Evolutionary conservation across 2,113 vertebrate genomes (phyloP), one percentile per base, ranked within the genome.

Genomic region (Tringa solitaria): DNA sequence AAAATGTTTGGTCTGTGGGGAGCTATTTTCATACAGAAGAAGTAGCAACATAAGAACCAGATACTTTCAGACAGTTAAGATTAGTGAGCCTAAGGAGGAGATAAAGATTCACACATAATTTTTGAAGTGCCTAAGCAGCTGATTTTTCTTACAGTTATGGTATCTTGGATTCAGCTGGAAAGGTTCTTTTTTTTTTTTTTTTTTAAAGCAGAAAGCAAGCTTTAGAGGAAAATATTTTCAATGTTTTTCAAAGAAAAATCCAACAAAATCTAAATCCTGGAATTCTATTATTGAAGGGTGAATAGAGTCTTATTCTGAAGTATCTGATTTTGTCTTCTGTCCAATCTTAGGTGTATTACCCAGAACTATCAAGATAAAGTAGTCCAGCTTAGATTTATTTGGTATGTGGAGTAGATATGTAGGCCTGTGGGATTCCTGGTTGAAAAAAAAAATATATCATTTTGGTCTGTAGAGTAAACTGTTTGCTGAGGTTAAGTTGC

Each of bases 11-110:
- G 7, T 43, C 32, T 76, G 53, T 64, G 9, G 24, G 14, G 21
- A 89, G 33, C 37, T 81, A 2, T 43, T 81, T 22, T 63, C 23
- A 8, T 75, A 41, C 45, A 65, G 50, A 73, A 72, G 43, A 51
- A 45, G n/a, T 19, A 61, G 21, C 57, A 76, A 20, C 0, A 0
- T 63, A 69, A 68, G 32, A 84, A 7, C 26, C 10, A 33, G 10
- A 16, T 65, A 32, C 14, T 79, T 64, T 41, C 22, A 59, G 32
- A 23, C 9, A 63, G 12, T 35, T 53, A 69, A 69, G 56, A 16
- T 59, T 26, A 57, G 17, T 74, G 46, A 83, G 75, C 27, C 12
- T 43, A 23, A 78, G 28, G 21, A 91, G 9, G 14, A 56, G 14
- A 63, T 28, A 17, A 68, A 73, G 32, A 54, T 79, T 80, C 23